A percentile compares a stretch with the other conserved stretches of the same genome.
phyloP scores from a whole-genome alignment of 2,113 vertebrate species.

The Cyrtonyx montezumae region DNA sequence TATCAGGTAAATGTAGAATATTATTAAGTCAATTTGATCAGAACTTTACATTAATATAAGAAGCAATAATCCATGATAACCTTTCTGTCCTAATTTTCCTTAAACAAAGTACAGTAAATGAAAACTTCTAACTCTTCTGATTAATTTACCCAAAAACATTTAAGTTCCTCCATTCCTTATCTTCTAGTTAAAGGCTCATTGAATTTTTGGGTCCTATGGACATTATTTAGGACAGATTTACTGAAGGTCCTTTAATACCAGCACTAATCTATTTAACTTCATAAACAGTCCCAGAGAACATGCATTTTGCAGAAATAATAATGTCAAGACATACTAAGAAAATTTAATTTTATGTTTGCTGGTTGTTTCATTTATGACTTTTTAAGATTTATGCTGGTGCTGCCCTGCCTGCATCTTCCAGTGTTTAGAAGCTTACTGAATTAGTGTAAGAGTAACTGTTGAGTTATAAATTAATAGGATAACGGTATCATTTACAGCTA shows the following conservation, averaged over 20 bases:
- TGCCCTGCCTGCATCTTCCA: not conserved
- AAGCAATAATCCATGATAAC: not conserved
- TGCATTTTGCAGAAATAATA: not conserved
- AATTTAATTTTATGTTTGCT: not conserved
- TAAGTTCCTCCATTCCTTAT: not conserved
- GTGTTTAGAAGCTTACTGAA: not conserved
- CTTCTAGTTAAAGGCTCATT: not conserved
- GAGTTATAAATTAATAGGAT: not conserved
- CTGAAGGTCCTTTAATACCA: not conserved
- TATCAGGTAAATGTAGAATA: not conserved
- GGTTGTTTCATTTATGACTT: conserved; percentile 2
- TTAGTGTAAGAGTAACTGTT: not conserved
- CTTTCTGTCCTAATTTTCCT: not conserved
- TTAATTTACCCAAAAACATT: not conserved
- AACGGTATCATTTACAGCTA: not conserved
- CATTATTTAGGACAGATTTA: not conserved
- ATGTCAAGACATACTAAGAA: not conserved
- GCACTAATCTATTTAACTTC: not conserved
- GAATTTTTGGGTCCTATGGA: not conserved
- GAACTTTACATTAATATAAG: not conserved
- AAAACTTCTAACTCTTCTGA: not conserved
- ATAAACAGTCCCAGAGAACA: not conserved
- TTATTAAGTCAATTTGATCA: not conserved
- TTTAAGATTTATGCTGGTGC: not conserved
- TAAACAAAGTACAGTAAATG: not conserved